phyloP scores from a whole-genome alignment of 2,888 invertebrate species.

The Nesidiocoris tenuis region DNA sequence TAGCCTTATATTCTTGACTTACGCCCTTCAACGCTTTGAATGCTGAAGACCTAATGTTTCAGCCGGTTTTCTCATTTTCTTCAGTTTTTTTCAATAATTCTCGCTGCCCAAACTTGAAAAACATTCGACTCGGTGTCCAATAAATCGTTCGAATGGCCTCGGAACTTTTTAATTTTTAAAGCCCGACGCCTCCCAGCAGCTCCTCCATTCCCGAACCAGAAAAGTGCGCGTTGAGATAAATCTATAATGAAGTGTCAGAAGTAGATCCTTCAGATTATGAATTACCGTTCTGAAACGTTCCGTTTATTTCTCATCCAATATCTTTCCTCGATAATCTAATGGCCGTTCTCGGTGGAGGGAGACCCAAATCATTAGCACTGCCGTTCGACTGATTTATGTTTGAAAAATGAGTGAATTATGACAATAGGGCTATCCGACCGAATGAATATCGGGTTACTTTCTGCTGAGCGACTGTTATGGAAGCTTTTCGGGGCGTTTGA shows the following conservation, averaged over 20 bases:
- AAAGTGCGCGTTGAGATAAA: slow-evolving; percentile 15
- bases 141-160: background rate
- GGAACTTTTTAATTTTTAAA: background rate
- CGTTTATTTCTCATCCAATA: slow-evolving; percentile 32
- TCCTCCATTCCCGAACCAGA: background rate
- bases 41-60: background rate
- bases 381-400: slow-evolving; percentile 22
- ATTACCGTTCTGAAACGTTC: slow-evolving; percentile 28
- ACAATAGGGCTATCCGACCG: no score
- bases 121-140: background rate
- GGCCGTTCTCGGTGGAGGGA: slow-evolving; percentile 1
- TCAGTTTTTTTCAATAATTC: background rate
- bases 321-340: slow-evolving; percentile 31
- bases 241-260: slow-evolving; percentile 34
- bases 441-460: no score
- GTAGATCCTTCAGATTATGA: slow-evolving; percentile 33
- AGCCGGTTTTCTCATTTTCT: background rate
- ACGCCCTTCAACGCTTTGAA: background rate
- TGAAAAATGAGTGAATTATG: slow-evolving; percentile 23
- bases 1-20: no score
- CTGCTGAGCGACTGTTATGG: no score
- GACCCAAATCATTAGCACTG: slow-evolving; percentile 26
- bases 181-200: background rate
- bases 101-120: background rate
- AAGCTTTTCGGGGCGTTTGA: no score